A percentile compares a stretch with the other conserved stretches of the same genome.
These are phyloP conservation scores for Itoplectis maculator DNA, from an alignment of 2,888 invertebrate genomes.

Conservation along the genomic window DNA sequence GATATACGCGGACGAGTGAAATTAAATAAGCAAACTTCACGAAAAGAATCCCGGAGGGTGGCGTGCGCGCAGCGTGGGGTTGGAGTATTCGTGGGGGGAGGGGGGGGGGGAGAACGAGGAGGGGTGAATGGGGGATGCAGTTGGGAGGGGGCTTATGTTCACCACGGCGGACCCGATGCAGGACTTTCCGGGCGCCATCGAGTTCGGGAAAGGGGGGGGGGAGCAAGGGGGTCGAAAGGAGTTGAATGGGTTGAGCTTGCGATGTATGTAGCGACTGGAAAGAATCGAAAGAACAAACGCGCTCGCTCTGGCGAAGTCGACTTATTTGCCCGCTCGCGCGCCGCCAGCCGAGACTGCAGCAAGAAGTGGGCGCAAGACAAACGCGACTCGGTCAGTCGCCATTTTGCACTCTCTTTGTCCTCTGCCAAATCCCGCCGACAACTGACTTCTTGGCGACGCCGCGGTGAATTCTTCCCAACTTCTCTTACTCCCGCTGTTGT, in stretches of 20 bases:
- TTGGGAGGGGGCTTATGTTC: not conserved
- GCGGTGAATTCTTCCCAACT: conserved; percentile 79
- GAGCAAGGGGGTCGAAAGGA: too few relatives aligned
- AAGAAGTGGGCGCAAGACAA: conserved; percentile 82
- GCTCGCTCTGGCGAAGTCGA: conserved; percentile 38
- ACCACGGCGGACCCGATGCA: conserved; percentile 57
- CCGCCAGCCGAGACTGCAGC: conserved; percentile 67
- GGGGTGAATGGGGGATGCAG: not conserved
- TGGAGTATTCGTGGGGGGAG: too few relatives aligned
- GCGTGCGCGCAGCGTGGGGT: conserved; percentile 8
- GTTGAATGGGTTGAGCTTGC: too few relatives aligned
- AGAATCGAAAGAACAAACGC: conserved; percentile 82
- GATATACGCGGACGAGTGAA: conserved; percentile 71
- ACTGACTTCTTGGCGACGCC: conserved; percentile 76
- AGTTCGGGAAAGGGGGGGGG: conserved; percentile 23
- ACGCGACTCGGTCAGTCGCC: conserved; percentile 79
- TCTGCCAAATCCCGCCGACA: conserved; percentile 68
- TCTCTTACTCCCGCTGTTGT: conserved; percentile 69
- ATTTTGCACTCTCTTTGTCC: conserved; percentile 76
- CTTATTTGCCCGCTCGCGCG: conserved; percentile 58
- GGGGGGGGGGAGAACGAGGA: not conserved
- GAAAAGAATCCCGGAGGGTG: conserved; percentile 68
- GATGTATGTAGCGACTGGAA: conserved; percentile 76
- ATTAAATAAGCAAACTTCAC: conserved; percentile 83
- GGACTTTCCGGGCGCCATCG: conserved; percentile 61